Evolutionary conservation across 1,140 invertebrate genomes (phyloP), one percentile per base, ranked within the genome.

Genomic region (Diorhabda carinulata): DNA sequence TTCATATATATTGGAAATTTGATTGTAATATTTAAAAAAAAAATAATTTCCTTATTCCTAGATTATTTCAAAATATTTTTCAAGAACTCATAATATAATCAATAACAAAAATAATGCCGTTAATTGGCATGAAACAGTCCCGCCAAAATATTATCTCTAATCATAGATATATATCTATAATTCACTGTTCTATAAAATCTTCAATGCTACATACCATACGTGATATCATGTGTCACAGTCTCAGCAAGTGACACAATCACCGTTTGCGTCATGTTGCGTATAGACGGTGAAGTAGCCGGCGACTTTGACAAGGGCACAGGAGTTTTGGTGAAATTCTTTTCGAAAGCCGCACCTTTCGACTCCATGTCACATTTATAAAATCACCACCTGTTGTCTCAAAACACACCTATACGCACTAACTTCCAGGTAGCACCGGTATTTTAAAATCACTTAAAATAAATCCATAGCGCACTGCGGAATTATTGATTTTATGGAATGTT

Each of bases 151-250:
- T 2, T 4, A 52, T 52, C n/a, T 52, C 6, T 52, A 52, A 8
- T 52, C n/a, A 8, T 52, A 25, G 25, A 25, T 25, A 25, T 25
- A 25, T 4, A n/a, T 52, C 3, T 52, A 52, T 8, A 52, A 8
- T 52, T 52, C 6, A 52, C 47, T 2, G 47, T 41, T 8, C 25
- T 61, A 61, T 41, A 57, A 9, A 57, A 57, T n/a, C n/a, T 7
- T 25, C 9, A 61, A 2, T 25, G 42, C 4, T 25, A 73, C 85
- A 79, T 81, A 87, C 86, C 85, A 72, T 85, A 86, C 72, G 85
- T 87, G 67, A 87, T 82, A 68, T 84, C 82, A 75, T 86, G 85
- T 43, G 84, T 87, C 75, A 87, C 82, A 75, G 84, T 86, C 73
- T 85, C 83, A 72, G 76, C 81, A 59, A 81, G 71, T 10, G 80